Percentiles rank a stretch among this genome's conserved stretches.
Conservation (phyloP, 1,140 invertebrate species). For the Saccostrea cuccullata region DNA sequence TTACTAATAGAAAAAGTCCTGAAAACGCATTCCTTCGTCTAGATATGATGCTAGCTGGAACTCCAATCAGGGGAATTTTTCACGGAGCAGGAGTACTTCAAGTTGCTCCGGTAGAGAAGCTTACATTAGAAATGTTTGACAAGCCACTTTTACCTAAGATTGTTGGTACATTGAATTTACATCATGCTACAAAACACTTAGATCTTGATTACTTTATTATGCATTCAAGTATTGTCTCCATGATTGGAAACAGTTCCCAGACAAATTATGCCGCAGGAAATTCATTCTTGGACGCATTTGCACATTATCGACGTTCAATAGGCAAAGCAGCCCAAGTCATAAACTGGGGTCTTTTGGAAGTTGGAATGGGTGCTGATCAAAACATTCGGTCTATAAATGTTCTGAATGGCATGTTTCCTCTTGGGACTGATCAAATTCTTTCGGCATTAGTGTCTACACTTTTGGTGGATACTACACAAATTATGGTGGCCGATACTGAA, state of each 20-base stretch:
- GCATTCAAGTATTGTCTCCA: constrained; percentile 34
- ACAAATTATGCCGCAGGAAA: constrained; percentile 59
- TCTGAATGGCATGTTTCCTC: too few relatives aligned
- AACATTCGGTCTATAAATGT: too few relatives aligned
- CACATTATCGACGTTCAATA: constrained; percentile 57
- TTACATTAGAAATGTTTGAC: constrained; percentile 59
- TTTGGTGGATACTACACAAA: too few relatives aligned
- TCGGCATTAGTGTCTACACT: too few relatives aligned
- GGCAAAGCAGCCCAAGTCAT: constrained; percentile 57
- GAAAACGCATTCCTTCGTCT: constrained; percentile 48
- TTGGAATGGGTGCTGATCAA: constrained; percentile 51
- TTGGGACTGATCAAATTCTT: too few relatives aligned
- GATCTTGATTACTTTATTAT: constrained; percentile 43
- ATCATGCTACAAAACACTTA: constrained; percentile 39
- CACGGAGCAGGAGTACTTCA: constrained; percentile 66
- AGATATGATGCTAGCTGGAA: constrained; percentile 7
- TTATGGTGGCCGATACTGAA: too few relatives aligned
- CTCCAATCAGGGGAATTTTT: constrained; percentile 64
- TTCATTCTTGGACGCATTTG: constrained; percentile 64
- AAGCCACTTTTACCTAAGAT: constrained; percentile 66
- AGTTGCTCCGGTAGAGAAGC: constrained; percentile 58
- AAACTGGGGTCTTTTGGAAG: constrained; percentile 63
- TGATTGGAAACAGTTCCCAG: constrained; percentile 37
- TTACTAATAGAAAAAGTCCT: constrained; percentile 53
- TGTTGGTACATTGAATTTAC: constrained; percentile 69